Percentiles rank a stretch among this genome's conserved stretches.
These are phyloP conservation scores for Tricholauxania praeusta DNA, from an alignment of 2,888 invertebrate genomes.

Conservation along the genomic window DNA sequence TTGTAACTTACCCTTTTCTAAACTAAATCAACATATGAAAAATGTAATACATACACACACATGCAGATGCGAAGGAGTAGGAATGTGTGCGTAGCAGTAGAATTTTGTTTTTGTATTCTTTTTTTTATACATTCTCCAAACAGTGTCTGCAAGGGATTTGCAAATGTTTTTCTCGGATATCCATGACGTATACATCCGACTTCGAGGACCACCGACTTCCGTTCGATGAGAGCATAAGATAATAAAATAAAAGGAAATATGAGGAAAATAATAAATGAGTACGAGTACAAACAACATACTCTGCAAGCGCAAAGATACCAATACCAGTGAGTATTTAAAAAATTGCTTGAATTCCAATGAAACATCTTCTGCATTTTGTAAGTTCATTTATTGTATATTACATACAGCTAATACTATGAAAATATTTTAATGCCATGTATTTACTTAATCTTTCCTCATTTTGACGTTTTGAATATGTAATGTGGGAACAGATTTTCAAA, in stretches of 20 bases:
- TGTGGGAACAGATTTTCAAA: too few species aligned
- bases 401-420: too few species aligned
- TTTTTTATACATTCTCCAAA: too few species aligned
- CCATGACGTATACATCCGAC: constrained; percentile 10
- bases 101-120: too few species aligned
- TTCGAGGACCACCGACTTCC: constrained; percentile 7
- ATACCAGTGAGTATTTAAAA: neutral
- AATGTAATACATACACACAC: too few species aligned
- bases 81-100: too few species aligned
- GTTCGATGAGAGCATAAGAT: neutral
- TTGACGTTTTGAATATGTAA: too few species aligned
- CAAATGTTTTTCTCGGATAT: constrained; percentile 12
- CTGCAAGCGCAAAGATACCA: neutral
- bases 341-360: neutral
- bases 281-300: neutral
- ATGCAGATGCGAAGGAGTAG: too few species aligned
- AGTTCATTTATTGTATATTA: too few species aligned
- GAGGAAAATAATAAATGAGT: neutral
- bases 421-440: too few species aligned
- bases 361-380: too few species aligned
- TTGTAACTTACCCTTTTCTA: neutral
- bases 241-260: neutral
- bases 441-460: too few species aligned
- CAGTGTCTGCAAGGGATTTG: constrained; percentile 2
- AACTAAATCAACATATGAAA: neutral